Evolutionary conservation across 2,797 vertebrate genomes (phyloP).

Genomic region (Setipinna tenuifilis): DNA sequence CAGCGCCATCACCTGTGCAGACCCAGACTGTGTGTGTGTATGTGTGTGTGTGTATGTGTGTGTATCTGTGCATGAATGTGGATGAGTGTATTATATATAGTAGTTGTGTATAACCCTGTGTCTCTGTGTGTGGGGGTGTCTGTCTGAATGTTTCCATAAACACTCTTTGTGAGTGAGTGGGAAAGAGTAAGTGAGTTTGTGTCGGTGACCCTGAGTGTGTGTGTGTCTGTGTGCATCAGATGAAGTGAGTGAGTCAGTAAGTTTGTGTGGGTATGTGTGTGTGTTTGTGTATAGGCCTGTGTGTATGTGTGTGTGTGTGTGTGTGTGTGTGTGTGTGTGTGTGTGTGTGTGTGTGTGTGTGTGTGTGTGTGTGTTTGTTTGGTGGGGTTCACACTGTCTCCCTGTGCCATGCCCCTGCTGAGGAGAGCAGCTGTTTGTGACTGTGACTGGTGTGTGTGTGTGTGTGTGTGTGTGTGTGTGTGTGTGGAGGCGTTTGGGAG

Average conservation of each 20-base stretch:
- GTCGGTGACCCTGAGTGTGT: neutral
- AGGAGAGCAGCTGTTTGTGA: neutral
- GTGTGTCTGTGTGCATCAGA: neutral
- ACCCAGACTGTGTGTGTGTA: neutral
- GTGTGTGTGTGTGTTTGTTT: slow-evolving; percentile 5
- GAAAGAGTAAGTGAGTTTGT: too few relatives aligned
- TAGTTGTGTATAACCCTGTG: too few relatives aligned
- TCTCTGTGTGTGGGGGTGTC: too few relatives aligned
- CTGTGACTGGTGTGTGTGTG: slow-evolving; percentile 1
- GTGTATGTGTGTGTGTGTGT: neutral
- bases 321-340: slow-evolving; percentile 3
- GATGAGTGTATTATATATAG: too few relatives aligned
- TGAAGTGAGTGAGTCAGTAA: neutral
- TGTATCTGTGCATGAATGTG: neutral
- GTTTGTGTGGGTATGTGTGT: neutral
- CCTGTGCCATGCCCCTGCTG: neutral
- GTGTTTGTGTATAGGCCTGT: neutral
- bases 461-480: slow-evolving; percentile 5
- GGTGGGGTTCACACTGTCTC: neutral
- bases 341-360: neutral
- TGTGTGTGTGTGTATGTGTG: neutral
- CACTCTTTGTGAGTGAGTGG: too few relatives aligned
- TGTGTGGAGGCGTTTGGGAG: neutral
- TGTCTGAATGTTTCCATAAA: too few relatives aligned
- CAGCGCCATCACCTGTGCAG: neutral